Evolutionary conservation across 2,888 invertebrate species (phyloP).

Genomic region (Sisyra terminalis): DNA sequence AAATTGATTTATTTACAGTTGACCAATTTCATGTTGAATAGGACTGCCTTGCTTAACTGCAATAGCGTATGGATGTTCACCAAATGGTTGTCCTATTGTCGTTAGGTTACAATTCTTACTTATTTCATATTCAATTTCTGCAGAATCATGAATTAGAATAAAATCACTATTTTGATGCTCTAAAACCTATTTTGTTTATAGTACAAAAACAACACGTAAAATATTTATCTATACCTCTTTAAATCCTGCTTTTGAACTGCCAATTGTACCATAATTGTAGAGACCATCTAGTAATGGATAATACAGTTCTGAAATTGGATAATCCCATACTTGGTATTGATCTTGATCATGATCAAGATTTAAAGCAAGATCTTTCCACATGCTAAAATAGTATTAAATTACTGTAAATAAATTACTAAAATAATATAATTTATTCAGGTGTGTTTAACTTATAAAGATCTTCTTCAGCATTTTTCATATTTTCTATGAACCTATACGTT

Average conservation of each 20-base stretch:
- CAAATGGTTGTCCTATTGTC: slow-evolving; percentile 77
- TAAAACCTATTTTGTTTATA: slow-evolving; percentile 28
- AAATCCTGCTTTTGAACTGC: slow-evolving; percentile 55
- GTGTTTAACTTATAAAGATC: slow-evolving; percentile 61
- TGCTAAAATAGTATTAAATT: slow-evolving; percentile 31
- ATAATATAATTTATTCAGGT: neutral
- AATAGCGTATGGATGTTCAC: slow-evolving; percentile 77
- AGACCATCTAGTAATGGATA: slow-evolving; percentile 74
- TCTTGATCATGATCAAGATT: slow-evolving; percentile 66
- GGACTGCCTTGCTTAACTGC: slow-evolving; percentile 80
- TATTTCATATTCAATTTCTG: slow-evolving; percentile 69
- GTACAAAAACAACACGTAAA: no score
- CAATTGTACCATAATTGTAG: slow-evolving; percentile 57
- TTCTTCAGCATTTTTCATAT: slow-evolving; percentile 85
- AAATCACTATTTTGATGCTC: slow-evolving; percentile 67
- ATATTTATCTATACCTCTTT: slow-evolving; percentile 33
- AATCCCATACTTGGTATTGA: slow-evolving; percentile 79
- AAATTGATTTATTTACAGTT: slow-evolving; percentile 26
- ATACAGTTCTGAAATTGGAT: slow-evolving; percentile 82
- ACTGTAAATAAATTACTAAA: no score
- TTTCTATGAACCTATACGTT: slow-evolving; percentile 67
- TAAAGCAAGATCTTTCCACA: slow-evolving; percentile 79
- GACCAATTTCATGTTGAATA: slow-evolving; percentile 47
- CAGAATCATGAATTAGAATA: slow-evolving; percentile 79
- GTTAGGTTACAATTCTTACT: slow-evolving; percentile 71